Evolutionary conservation across 1,140 invertebrate genomes (phyloP).

Genomic region (Macrobrachium nipponense): DNA sequence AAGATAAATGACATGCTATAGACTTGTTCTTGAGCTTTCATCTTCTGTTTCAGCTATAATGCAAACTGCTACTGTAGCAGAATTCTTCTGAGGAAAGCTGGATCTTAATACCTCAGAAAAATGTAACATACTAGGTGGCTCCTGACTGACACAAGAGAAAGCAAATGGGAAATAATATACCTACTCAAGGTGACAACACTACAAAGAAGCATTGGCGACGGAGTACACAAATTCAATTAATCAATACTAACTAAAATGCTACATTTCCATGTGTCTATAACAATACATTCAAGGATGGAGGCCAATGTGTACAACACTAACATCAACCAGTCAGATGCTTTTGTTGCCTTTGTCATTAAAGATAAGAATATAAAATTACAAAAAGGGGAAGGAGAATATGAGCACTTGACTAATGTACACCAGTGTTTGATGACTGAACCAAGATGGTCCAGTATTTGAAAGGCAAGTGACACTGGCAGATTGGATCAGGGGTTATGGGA

Average conservation of each 20-base stretch:
- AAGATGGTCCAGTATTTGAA: not conserved
- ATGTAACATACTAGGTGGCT: not conserved
- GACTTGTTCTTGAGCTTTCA: slow-evolving; percentile 1
- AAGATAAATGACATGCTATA: no score
- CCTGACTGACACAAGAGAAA: not conserved
- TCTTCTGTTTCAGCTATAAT: slow-evolving; percentile 14
- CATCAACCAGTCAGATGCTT: slow-evolving; percentile 25
- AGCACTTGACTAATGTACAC: no score
- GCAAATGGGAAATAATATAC: not conserved
- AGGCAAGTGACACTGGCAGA: not conserved
- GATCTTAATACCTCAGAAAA: not conserved
- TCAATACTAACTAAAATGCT: slow-evolving; percentile 12
- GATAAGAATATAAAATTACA: slow-evolving; percentile 38
- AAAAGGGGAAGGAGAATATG: slow-evolving; percentile 6
- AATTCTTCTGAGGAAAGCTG: not conserved
- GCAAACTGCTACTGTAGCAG: not conserved
- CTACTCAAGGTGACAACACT: not conserved
- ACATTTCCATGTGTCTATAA: not conserved
- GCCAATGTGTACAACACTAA: slow-evolving; percentile 13
- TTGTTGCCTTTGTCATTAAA: slow-evolving; percentile 21
- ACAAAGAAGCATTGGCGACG: not conserved
- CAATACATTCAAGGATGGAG: slow-evolving; percentile 17
- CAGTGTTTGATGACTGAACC: not conserved
- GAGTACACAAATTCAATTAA: slow-evolving; percentile 4
- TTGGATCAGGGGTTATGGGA: no score